phyloP scores from a whole-genome alignment of 53 echinoderm and acorn worm species.

The Patiria pectinifera region DNA sequence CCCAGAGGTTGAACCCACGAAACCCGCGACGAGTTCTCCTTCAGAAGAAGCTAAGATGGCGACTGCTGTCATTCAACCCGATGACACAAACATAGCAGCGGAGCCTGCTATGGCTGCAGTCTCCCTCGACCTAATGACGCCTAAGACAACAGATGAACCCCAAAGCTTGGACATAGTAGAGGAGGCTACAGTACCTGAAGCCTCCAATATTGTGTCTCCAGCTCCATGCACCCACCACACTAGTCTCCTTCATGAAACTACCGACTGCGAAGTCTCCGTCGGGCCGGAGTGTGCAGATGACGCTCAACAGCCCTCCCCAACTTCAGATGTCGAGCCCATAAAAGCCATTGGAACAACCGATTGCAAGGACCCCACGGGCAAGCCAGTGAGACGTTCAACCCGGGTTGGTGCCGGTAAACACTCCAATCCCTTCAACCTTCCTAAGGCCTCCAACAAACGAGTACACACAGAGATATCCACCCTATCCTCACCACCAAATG shows the following conservation, averaged over 20 bases:
- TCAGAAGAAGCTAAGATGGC: background rate
- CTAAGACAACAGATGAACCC: no score
- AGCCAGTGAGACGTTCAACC: no score
- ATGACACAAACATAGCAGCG: slow-evolving; percentile 9
- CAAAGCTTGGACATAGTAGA: no score
- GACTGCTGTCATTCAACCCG: background rate
- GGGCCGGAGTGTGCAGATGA: no score
- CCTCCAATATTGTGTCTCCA: no score
- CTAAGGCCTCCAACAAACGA: background rate
- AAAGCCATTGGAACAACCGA: background rate
- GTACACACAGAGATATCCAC: background rate
- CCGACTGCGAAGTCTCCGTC: no score
- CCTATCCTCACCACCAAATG: background rate
- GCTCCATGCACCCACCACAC: no score
- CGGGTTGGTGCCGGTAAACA: background rate
- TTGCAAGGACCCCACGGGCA: background rate
- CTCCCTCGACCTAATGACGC: no score
- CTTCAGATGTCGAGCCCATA: no score
- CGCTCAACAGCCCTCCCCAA: no score
- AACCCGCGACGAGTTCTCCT: background rate
- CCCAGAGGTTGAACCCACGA: background rate
- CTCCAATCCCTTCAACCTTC: slow-evolving; percentile 13
- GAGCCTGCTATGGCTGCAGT: slow-evolving; percentile 16
- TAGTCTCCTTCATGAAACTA: background rate
- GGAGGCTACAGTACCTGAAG: background rate